Percentiles rank a stretch among this genome's conserved stretches.
Conservation (phyloP, 2,888 invertebrate species). For the Tanypteryx hageni region DNA sequence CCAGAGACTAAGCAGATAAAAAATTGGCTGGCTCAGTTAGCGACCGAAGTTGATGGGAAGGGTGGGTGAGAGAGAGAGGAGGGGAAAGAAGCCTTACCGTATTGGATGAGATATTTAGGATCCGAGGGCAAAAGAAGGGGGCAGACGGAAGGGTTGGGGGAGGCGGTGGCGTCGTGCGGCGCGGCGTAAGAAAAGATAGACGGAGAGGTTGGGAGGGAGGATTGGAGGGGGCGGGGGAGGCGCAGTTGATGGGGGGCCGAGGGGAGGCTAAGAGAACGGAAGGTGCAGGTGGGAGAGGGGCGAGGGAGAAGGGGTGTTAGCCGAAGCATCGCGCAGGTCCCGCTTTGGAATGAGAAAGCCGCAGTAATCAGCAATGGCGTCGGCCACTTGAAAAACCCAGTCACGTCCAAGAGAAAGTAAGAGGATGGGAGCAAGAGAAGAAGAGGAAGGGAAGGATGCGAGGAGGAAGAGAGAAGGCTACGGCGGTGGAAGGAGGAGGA, state of each 20-base stretch:
- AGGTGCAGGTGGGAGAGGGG: background rate
- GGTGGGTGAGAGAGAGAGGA: no score
- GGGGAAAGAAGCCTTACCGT: no score
- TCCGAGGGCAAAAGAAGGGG: background rate
- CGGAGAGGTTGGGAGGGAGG: no score
- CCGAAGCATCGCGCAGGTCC: background rate
- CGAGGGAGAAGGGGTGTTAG: background rate
- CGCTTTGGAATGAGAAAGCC: background rate
- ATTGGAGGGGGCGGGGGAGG: no score
- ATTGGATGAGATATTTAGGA: background rate
- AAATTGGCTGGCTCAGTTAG: no score
- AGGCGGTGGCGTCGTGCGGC: background rate
- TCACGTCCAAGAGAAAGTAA: slow-evolving; percentile 20
- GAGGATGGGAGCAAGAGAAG: background rate
- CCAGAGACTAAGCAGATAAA: no score
- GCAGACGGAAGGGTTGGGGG: background rate
- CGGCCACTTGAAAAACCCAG: slow-evolving; percentile 24
- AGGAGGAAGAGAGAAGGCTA: background rate
- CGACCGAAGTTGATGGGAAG: no score
- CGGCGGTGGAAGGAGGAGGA: background rate
- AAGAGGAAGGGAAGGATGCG: background rate
- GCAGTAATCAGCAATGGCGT: slow-evolving; percentile 34
- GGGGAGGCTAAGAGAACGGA: background rate
- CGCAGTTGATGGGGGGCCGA: no score
- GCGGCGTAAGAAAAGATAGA: no score